These are phyloP conservation scores for Agrilus biguttatus DNA, from an alignment of 2,888 invertebrate genomes.

Conservation along the genomic window DNA sequence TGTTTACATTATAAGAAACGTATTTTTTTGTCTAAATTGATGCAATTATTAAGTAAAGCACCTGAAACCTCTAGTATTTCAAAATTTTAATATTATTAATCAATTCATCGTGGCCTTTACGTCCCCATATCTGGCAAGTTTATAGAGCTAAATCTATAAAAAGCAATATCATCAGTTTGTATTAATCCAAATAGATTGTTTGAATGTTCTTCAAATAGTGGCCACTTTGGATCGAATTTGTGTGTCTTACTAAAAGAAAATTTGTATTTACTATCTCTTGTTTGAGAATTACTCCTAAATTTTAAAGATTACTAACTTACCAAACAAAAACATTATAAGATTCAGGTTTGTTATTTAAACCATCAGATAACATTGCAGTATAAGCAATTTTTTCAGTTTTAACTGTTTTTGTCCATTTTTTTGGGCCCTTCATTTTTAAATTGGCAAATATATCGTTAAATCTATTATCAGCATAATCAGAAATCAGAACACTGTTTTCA, in stretches of 20 bases:
- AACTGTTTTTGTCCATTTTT: constrained; percentile 3
- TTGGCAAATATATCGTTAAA: constrained; percentile 13
- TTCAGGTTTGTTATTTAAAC: constrained; percentile 9
- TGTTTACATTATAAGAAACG: no score
- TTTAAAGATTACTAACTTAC: constrained; percentile 4
- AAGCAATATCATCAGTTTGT: constrained; percentile 15
- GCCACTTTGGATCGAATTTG: constrained; percentile 9
- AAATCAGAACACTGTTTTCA: background rate
- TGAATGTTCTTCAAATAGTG: constrained; percentile 7
- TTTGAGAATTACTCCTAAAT: constrained; percentile 1
- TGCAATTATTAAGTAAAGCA: no score
- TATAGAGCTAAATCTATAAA: constrained; percentile 15
- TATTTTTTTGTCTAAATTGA: no score
- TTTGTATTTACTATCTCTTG: background rate
- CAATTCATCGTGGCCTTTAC: background rate
- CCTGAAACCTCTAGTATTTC: no score
- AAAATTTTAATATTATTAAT: no score
- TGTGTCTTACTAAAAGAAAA: constrained; percentile 9
- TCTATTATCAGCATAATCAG: constrained; percentile 4
- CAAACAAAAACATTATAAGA: constrained; percentile 11
- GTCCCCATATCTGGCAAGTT: constrained; percentile 12
- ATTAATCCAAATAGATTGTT: constrained; percentile 16
- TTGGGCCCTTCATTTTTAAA: constrained; percentile 15
- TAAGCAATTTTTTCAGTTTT: constrained; percentile 13
- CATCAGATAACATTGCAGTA: constrained; percentile 16